These are phyloP conservation scores for Aquatica leii DNA, from an alignment of 2,888 invertebrate genomes.

Conservation along the genomic window DNA sequence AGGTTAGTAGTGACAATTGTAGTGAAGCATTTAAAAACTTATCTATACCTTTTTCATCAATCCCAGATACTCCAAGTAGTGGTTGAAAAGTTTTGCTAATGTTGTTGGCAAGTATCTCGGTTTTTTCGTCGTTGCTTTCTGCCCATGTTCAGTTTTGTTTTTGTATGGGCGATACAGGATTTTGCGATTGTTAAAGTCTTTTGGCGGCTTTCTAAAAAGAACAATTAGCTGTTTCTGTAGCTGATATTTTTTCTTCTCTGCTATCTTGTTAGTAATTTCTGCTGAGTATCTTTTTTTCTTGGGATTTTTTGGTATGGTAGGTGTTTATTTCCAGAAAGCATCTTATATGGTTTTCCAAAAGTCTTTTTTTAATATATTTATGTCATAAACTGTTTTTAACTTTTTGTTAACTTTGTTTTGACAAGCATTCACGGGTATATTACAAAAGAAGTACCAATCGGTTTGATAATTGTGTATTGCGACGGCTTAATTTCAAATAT, in stretches of 20 bases:
- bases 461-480: no score
- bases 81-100: conserved; percentile 9
- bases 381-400: no score
- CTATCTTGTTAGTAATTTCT: no score
- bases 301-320: no score
- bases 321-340: no score
- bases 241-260: background rate
- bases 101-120: background rate
- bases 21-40: conserved; percentile 12
- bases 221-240: background rate
- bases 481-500: no score
- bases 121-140: conserved; percentile 1
- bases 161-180: background rate
- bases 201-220: conserved; percentile 1
- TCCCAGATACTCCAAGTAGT: conserved; percentile 11
- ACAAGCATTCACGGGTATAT: no score
- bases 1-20: conserved; percentile 5
- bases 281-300: no score
- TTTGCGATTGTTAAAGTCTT: conserved; percentile 7
- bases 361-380: no score
- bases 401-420: no score
- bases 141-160: conserved; percentile 2
- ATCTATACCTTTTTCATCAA: conserved; percentile 15
- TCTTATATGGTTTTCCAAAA: no score
- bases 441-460: no score